Conservation (phyloP, 2,888 invertebrate genomes). For the Falcaria lacertinaria region DNA sequence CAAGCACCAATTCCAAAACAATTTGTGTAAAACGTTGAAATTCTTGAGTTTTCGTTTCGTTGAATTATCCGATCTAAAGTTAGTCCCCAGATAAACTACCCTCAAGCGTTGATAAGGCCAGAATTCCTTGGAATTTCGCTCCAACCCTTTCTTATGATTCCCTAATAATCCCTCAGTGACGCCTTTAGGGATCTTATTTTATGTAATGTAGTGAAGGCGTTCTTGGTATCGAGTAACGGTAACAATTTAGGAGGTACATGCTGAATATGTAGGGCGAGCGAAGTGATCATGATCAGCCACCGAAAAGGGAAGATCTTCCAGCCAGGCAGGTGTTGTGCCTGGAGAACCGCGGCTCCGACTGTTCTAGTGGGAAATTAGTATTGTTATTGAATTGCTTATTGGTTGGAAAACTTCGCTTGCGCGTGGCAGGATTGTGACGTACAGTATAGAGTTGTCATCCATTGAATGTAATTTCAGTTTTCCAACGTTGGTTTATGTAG, state of each 20-base stretch:
- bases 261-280: too few species aligned
- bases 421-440: too few species aligned
- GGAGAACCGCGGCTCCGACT: too few species aligned
- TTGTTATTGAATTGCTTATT: too few species aligned
- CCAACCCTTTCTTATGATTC: conserved; percentile 3
- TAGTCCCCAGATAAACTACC: neutral
- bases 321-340: too few species aligned
- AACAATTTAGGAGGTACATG: neutral
- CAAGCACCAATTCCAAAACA: neutral
- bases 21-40: neutral
- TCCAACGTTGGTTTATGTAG: too few species aligned
- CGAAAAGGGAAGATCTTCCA: too few species aligned
- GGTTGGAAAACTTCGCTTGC: too few species aligned
- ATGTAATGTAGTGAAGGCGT: neutral
- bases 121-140: neutral
- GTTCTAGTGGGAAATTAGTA: too few species aligned
- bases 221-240: neutral
- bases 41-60: neutral
- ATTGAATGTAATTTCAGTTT: too few species aligned
- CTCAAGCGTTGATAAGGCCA: neutral
- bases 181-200: conserved; percentile 1
- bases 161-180: conserved; percentile 1
- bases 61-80: neutral
- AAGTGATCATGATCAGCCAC: too few species aligned
- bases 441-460: too few species aligned